phyloP scores from a whole-genome alignment of 2,888 invertebrate genomes.

The Troides helena region DNA sequence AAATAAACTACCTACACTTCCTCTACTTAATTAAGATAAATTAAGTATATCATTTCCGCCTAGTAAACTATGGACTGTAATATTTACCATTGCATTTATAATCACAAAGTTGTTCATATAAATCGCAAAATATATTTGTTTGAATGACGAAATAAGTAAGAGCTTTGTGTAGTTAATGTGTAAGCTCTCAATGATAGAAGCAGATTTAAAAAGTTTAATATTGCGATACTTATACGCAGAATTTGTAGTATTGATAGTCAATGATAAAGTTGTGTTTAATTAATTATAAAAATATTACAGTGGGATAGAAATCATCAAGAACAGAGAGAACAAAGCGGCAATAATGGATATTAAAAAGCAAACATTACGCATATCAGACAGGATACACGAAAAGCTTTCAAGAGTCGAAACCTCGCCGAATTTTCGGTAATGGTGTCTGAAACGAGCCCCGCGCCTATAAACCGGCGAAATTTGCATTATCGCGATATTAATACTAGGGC shows the following conservation, averaged over 20 bases:
- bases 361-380: conserved; percentile 53
- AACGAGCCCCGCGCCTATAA: conserved; percentile 54
- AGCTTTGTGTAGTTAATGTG: no score
- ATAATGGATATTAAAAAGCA: conserved; percentile 55
- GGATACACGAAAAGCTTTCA: conserved; percentile 58
- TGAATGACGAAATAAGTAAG: no score
- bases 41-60: no score
- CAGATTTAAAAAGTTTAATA: no score
- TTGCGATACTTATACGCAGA: no score
- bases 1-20: background rate
- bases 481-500: conserved; percentile 60
- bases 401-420: conserved; percentile 58
- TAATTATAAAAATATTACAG: no score
- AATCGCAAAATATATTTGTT: no score
- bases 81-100: background rate
- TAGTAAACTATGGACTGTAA: background rate
- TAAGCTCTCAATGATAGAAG: no score
- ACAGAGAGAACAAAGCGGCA: conserved; percentile 3
- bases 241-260: no score
- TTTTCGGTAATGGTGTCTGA: conserved; percentile 60
- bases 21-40: background rate
- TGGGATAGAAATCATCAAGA: background rate
- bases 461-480: conserved; percentile 66
- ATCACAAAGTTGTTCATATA: no score
- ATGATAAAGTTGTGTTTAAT: no score